Percentiles rank a stretch among this genome's conserved stretches.
Conservation (phyloP, 2,888 invertebrate species). For the Tigriopus californicus region DNA sequence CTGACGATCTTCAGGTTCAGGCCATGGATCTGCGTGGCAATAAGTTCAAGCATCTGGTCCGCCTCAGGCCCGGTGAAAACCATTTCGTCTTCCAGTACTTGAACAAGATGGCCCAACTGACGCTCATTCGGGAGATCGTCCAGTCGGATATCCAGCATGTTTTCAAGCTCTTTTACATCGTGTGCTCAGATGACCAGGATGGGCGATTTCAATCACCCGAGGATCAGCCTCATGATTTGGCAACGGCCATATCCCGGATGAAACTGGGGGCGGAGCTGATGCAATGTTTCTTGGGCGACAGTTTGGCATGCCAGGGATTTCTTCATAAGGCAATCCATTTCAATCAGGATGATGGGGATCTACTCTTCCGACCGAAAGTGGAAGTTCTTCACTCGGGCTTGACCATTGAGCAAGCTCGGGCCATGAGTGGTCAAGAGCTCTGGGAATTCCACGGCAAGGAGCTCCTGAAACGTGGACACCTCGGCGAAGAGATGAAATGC, state of each 20-base stretch:
- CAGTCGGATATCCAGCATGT: no score
- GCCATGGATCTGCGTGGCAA: no score
- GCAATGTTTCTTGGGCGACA: slow-evolving; percentile 71
- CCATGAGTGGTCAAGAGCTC: slow-evolving; percentile 53
- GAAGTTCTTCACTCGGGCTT: slow-evolving; percentile 50
- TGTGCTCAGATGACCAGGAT: no score
- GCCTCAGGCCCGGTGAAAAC: no score
- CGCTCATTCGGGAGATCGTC: no score
- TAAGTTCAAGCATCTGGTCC: no score
- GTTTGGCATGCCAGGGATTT: slow-evolving; percentile 55
- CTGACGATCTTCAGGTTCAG: no score
- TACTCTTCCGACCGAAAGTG: slow-evolving; percentile 19
- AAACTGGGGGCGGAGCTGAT: slow-evolving; percentile 54
- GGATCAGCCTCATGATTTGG: background rate
- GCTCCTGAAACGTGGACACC: slow-evolving; percentile 47
- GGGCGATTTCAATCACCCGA: no score
- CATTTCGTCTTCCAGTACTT: no score
- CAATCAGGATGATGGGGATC: slow-evolving; percentile 34
- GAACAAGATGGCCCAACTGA: no score
- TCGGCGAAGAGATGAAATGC: slow-evolving; percentile 33
- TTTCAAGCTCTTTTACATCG: no score
- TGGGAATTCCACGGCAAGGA: slow-evolving; percentile 73
- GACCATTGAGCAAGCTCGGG: slow-evolving; percentile 45
- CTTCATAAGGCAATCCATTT: slow-evolving; percentile 42
- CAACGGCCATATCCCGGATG: slow-evolving; percentile 50